Percentiles rank a stretch among this genome's conserved stretches.
These are phyloP conservation scores for Tylochromis polylepis DNA, from an alignment of 2,113 vertebrate species.

Conservation along the genomic window DNA sequence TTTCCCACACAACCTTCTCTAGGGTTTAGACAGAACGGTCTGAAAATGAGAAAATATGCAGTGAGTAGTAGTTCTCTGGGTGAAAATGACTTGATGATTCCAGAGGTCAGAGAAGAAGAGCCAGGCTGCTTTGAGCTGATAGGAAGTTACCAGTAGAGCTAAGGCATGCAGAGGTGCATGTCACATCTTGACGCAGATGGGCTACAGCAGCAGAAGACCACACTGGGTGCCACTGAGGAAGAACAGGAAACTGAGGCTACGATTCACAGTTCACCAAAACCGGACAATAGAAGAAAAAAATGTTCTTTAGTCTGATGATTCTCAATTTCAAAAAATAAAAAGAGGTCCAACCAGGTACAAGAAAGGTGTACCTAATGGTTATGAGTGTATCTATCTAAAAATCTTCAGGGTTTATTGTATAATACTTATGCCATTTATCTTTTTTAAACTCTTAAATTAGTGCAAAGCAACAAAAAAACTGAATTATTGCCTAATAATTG, in stretches of 20 bases:
- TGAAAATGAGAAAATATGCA: background rate
- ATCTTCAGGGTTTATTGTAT: background rate
- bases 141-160: background rate
- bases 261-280: background rate
- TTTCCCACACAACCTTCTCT: background rate
- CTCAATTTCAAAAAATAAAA: background rate
- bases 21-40: accelerated
- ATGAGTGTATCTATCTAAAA: background rate
- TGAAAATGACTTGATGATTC: background rate
- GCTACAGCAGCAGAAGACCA: background rate
- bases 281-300: background rate
- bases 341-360: background rate
- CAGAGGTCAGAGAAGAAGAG: background rate
- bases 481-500: background rate
- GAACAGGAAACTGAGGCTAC: background rate
- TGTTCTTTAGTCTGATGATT: no score
- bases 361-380: accelerated
- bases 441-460: accelerated
- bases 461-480: background rate
- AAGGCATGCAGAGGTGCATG: background rate
- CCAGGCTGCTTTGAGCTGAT: background rate
- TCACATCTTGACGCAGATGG: accelerated
- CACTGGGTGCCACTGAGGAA: background rate
- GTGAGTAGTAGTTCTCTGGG: background rate
- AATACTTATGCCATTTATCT: background rate